Base-by-base conservation (phyloP, 1,140 invertebrate genomes). In the Aporrectodea caliginosa region DNA sequence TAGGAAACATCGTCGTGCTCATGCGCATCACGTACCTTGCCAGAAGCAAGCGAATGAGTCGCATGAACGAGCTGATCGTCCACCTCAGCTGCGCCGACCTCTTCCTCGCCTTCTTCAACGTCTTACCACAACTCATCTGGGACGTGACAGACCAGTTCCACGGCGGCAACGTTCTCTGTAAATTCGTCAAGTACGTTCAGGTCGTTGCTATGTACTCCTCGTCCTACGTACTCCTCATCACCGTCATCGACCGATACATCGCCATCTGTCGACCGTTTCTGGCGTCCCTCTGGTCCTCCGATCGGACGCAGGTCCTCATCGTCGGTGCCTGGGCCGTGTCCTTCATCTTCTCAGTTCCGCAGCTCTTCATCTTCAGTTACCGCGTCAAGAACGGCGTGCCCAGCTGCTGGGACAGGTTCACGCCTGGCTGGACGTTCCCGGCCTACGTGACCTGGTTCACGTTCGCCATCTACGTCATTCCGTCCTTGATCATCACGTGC, bases 161-260 rank as follows among this genome's bases (percentile, higher is more conserved):
- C 80, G 92, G 92, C 16, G 91, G 91, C 0, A 88, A 90, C 72
- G 78, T 91, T 35, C 86, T 93, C 6, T 94, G 93, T 85, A 79
- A 84, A 29, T 81, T 83, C 72, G 90, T 93, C 22, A 93, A 93
- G 85, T 93, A 91, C 84, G 88, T 90, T 27, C 91, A 94, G 90
- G 92, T 91, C 0, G 91, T 95, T 35, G 94, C 96, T 34, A 96
- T 95, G 75, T 98, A 97, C 86, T 94, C 95, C 16, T 97, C 95
- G 0, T 97, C 95, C 0, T 98, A 98, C 85, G 95, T 98, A 12
- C 90, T 98, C 68, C 95, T 98, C 22, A 95, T 95, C 16, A 91
- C 97, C 34, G 96, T 94, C 82, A 94, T 98, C 82, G 96, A 98
- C 87, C 91, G 96, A 83, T 97, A 96, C 86, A 94, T 97, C 84